Conservation (phyloP, 2,113 vertebrate species). For the Oryzias melastigma region DNA sequence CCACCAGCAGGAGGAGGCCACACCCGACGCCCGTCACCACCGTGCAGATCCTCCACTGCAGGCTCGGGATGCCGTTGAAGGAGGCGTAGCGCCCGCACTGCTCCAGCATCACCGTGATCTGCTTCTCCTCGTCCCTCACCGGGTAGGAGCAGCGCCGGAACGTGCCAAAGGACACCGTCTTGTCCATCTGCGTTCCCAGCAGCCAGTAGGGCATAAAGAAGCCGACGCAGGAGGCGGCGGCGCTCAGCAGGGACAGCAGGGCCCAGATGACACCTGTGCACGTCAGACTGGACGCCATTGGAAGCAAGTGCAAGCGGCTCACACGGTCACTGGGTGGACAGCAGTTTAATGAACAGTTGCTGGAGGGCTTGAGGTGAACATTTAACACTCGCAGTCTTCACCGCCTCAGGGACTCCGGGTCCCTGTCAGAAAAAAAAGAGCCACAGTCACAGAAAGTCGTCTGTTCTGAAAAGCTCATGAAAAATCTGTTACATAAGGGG, state of each 20-base stretch:
- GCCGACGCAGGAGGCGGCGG: constrained; percentile 89
- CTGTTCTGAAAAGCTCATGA: constrained; percentile 16
- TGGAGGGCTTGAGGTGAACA: constrained; percentile 39
- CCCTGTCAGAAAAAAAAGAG: constrained; percentile 51
- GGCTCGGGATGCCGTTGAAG: constrained; percentile 91
- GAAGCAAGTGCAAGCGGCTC: constrained; percentile 29
- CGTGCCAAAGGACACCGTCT: constrained; percentile 93
- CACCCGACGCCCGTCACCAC: constrained; percentile 93
- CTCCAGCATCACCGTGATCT: constrained; percentile 95
- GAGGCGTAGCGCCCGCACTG: constrained; percentile 96
- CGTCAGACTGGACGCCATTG: constrained; percentile 94
- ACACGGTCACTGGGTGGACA: constrained; percentile 38
- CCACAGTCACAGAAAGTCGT: constrained; percentile 22
- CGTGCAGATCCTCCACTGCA: constrained; percentile 94
- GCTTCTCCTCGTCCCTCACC: constrained; percentile 86
- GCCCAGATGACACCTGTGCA: constrained; percentile 89
- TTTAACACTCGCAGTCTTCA: constrained; percentile 56
- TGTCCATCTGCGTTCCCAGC: constrained; percentile 93
- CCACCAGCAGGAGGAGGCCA: constrained; percentile 93
- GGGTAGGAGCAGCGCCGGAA: constrained; percentile 97
- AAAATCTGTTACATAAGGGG: neutral
- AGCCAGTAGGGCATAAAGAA: constrained; percentile 99
- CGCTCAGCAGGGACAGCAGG: constrained; percentile 89
- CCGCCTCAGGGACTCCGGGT: constrained; percentile 53
- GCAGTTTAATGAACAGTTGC: constrained; percentile 39